phyloP scores from a whole-genome alignment of 2,113 vertebrate species.

The Lophochroa leadbeateri region DNA sequence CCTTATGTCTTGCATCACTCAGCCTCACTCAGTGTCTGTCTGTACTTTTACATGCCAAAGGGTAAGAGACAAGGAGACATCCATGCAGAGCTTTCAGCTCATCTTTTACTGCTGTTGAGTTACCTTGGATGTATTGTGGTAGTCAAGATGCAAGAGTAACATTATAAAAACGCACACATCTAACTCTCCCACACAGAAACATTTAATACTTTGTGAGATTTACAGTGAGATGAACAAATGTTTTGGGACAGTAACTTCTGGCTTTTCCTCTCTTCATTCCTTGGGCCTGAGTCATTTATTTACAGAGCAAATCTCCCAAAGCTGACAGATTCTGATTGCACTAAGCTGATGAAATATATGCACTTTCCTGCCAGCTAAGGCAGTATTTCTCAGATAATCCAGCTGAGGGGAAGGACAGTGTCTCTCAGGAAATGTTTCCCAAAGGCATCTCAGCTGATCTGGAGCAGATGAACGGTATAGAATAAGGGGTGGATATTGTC shows the following conservation, averaged over 20 bases:
- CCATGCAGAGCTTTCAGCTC: background rate
- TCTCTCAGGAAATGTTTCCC: background rate
- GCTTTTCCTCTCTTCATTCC: background rate
- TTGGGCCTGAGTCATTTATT: background rate
- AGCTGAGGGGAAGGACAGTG: background rate
- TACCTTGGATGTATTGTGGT: background rate
- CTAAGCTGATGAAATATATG: background rate
- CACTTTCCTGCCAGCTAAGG: background rate
- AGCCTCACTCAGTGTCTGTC: background rate
- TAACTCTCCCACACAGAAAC: background rate
- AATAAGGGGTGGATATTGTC: too few species aligned
- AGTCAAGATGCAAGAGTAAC: background rate
- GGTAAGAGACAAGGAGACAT: background rate
- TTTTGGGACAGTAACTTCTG: constrained; percentile 1
- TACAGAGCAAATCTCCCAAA: background rate
- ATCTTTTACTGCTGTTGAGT: background rate
- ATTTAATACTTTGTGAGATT: background rate
- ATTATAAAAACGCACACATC: background rate
- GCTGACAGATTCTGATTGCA: background rate
- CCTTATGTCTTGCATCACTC: background rate
- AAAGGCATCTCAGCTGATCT: background rate
- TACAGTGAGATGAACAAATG: background rate
- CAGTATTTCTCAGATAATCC: constrained; percentile 11
- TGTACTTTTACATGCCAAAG: background rate
- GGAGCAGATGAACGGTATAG: too few species aligned